Conservation (phyloP, 2,888 invertebrate genomes). For the Boloria euphrosyne region DNA sequence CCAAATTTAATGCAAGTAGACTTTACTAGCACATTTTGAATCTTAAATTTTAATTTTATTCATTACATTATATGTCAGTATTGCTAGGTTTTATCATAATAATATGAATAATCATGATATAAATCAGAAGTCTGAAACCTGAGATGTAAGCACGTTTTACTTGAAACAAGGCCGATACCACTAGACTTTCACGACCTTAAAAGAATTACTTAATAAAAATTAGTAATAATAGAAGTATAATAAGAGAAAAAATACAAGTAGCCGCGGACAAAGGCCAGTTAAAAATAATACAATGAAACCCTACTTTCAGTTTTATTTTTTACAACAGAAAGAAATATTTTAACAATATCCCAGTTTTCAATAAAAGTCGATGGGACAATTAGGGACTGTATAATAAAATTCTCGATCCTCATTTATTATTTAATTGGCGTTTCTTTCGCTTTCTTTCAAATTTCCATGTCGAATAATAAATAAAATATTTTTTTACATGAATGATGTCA, state of each 20-base stretch:
- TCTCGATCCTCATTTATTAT: slow-evolving; percentile 18
- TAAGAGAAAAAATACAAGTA: background rate
- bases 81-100: no score
- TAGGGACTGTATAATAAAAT: slow-evolving; percentile 9
- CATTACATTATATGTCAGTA: no score
- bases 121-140: no score
- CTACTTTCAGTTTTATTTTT: background rate
- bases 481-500: background rate
- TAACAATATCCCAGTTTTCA: slow-evolving; percentile 12
- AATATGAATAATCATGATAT: no score
- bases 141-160: no score
- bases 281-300: background rate
- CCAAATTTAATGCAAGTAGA: no score
- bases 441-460: slow-evolving; percentile 3
- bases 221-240: background rate
- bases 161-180: no score
- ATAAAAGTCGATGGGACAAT: slow-evolving; percentile 6
- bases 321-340: background rate
- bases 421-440: slow-evolving; percentile 14
- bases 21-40: no score
- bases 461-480: slow-evolving; percentile 10
- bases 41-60: no score
- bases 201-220: no score
- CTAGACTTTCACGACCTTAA: no score
- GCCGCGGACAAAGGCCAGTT: background rate